Evolutionary conservation across 2,888 invertebrate species (phyloP).

Genomic region (Subacronicta megacephala): DNA sequence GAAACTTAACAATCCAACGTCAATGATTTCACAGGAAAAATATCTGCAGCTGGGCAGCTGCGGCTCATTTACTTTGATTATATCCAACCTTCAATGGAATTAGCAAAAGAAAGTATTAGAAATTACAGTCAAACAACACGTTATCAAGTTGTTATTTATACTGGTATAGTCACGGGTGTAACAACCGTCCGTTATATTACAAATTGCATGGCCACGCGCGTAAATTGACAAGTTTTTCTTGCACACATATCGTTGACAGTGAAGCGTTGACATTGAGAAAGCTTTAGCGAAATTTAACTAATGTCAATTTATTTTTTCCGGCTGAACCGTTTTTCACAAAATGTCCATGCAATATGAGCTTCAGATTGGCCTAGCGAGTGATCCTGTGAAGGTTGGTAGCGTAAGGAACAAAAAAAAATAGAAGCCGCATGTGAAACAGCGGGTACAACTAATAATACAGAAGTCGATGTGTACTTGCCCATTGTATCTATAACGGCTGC

Average conservation of each 20-base stretch:
- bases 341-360: no score
- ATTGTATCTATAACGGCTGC: no score
- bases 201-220: conserved; percentile 13
- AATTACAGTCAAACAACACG: conserved; percentile 25
- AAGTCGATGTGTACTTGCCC: no score
- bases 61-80: neutral
- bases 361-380: no score
- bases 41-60: neutral
- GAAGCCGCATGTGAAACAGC: no score
- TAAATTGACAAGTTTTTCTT: conserved; percentile 30
- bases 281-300: conserved; percentile 1
- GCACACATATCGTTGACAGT: conserved; percentile 6
- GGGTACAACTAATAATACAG: no score
- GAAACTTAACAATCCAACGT: no score
- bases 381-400: no score
- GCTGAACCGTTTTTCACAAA: no score
- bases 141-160: conserved; percentile 13
- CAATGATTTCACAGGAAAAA: no score
- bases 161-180: conserved; percentile 1
- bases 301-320: neutral
- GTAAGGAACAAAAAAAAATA: no score
- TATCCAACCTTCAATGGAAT: conserved; percentile 6
- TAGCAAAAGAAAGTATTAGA: conserved; percentile 28
- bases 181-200: conserved; percentile 9
- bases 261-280: conserved; percentile 5